phyloP scores from a whole-genome alignment of 2,888 invertebrate genomes.

The Eupithecia dodoneata region DNA sequence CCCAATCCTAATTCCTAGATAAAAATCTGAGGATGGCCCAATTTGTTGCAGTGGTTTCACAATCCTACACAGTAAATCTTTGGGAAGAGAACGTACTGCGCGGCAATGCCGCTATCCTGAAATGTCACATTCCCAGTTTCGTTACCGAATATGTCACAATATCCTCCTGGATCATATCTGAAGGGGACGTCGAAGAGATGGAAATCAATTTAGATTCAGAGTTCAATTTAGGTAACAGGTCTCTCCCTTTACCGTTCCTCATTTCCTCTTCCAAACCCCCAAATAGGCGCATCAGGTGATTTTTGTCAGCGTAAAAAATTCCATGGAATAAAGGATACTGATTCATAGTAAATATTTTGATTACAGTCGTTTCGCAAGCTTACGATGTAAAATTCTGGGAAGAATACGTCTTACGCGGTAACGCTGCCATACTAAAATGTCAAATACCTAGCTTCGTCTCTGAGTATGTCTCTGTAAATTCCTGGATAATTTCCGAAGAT shows the following conservation, averaged over 20 bases:
- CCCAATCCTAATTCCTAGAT: background rate
- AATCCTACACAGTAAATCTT: constrained; percentile 94
- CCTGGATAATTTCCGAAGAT: constrained; percentile 93
- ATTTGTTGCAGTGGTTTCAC: constrained; percentile 91
- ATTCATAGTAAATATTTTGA: constrained; percentile 34
- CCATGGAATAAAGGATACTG: background rate
- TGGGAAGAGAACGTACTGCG: constrained; percentile 96
- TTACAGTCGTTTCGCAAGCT: constrained; percentile 95
- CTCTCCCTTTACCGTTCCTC: constrained; percentile 31
- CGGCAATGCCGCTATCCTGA: constrained; percentile 94
- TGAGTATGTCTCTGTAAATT: constrained; percentile 93
- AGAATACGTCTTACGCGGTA: constrained; percentile 95
- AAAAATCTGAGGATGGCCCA: background rate
- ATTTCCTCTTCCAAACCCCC: constrained; percentile 18
- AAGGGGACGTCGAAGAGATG: constrained; percentile 81
- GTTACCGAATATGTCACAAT: constrained; percentile 95
- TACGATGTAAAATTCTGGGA: constrained; percentile 96
- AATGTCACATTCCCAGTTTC: constrained; percentile 97
- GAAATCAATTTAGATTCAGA: constrained; percentile 79
- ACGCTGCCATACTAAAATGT: constrained; percentile 95
- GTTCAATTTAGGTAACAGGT: constrained; percentile 69
- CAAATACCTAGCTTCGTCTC: constrained; percentile 97
- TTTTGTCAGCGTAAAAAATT: constrained; percentile 4
- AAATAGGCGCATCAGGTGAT: background rate
- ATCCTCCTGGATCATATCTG: constrained; percentile 92